Base-by-base conservation (phyloP, 1,140 invertebrate species). In the Drosophila kepulauana region DNA sequence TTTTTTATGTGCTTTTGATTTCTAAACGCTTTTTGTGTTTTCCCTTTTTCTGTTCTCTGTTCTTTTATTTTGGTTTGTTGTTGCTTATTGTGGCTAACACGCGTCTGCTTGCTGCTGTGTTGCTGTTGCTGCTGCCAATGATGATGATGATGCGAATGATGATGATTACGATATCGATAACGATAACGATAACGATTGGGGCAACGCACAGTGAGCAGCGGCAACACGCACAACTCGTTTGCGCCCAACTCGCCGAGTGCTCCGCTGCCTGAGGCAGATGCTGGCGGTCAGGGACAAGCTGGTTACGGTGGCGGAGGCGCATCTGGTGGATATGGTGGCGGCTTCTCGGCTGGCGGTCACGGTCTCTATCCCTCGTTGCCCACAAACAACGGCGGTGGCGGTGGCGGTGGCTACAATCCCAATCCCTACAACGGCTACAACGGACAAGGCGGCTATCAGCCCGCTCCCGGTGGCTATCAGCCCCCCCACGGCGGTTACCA, bases 271-370 rank as follows among this genome's bases (percentile, higher is more conserved):
- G 77, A 88, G n/a, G 64, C 78, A n/a, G 65, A 61, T 56, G 11
- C 41, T n/a, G 75, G 71, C 67, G 63, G 70, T 66, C 70, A 61
- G 28, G 75, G 62, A 58, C 48, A 52, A 46, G 69, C 67, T 69
- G 74, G 71, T 48, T 69, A 68, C 58, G 63, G 70, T 67, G 84
- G 81, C 69, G 76, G 75, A 58, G 62, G 30, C 46, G 51, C 30
- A 33, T 5, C n/a, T 57, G 88, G 81, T 79, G 87, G 87, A 89
- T 84, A 84, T 62, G 81, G 88, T 91, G 79, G 76, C 69, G 91
- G 91, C 75, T 92, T 82, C 76, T 91, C 91, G 79, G 81, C 90
- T 90, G 91, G 91, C 75, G 91, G 91, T 33, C 88, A 91, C 61
- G 78, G 86, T 73, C 81, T 92, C 48, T 92, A 92, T 82, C 91